Conservation (phyloP, 2,888 invertebrate species). For the Clistopyga incitator region DNA sequence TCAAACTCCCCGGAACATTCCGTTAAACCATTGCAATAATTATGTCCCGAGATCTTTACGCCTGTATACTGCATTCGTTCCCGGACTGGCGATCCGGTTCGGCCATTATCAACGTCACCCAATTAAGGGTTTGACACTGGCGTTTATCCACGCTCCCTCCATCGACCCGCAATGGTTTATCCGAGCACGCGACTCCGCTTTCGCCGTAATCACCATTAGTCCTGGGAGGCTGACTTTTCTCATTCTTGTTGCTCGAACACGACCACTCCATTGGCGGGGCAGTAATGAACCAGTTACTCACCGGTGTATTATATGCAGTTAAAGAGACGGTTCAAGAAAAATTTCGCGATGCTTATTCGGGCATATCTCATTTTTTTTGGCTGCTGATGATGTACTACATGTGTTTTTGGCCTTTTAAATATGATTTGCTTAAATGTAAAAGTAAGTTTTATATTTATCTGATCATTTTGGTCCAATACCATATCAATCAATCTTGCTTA, state of each 20-base stretch:
- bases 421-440: too few relatives aligned
- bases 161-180: slow-evolving; percentile 38
- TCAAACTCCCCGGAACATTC: slow-evolving; percentile 56
- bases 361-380: too few relatives aligned
- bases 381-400: too few relatives aligned
- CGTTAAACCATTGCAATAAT: slow-evolving; percentile 61
- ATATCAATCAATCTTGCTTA: too few relatives aligned
- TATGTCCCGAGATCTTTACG: slow-evolving; percentile 52
- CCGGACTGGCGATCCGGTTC: slow-evolving; percentile 39
- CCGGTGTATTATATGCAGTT: slow-evolving; percentile 12
- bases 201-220: slow-evolving; percentile 51
- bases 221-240: slow-evolving; percentile 17
- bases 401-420: too few relatives aligned
- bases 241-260: slow-evolving; percentile 35
- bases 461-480: too few relatives aligned
- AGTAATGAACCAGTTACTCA: slow-evolving; percentile 42
- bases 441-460: too few relatives aligned
- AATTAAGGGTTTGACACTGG: slow-evolving; percentile 59
- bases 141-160: slow-evolving; percentile 29
- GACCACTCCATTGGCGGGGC: slow-evolving; percentile 12
- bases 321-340: too few relatives aligned
- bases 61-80: slow-evolving; percentile 19
- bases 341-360: too few relatives aligned
- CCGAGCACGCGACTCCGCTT: slow-evolving; percentile 46
- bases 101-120: slow-evolving; percentile 64